Conservation (phyloP, 2,888 invertebrate species). For the Calameuta filiformis region DNA sequence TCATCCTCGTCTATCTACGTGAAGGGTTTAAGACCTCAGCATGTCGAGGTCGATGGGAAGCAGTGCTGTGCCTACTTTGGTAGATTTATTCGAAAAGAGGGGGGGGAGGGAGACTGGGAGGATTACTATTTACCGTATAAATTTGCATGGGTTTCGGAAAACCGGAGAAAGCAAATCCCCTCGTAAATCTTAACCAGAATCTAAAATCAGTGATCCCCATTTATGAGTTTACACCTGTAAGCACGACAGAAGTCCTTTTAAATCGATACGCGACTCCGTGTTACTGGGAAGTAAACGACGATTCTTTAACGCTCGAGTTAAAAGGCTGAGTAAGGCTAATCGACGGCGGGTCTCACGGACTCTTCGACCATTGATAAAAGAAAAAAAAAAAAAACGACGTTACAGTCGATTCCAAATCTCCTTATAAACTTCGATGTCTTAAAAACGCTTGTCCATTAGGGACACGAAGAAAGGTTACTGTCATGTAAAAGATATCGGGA, state of each 20-base stretch:
- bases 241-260: not conserved
- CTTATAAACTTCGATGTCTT: not conserved
- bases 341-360: not conserved
- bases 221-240: slow-evolving; percentile 47
- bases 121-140: slow-evolving; percentile 55
- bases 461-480: not conserved
- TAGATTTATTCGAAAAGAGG: slow-evolving; percentile 48
- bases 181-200: slow-evolving; percentile 49
- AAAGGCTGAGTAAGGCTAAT: not conserved
- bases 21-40: slow-evolving; percentile 35
- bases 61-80: slow-evolving; percentile 25
- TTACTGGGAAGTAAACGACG: not conserved
- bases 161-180: slow-evolving; percentile 26
- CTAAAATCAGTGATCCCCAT: slow-evolving; percentile 45
- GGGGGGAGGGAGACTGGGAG: slow-evolving; percentile 3
- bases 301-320: not conserved
- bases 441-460: not conserved
- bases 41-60: slow-evolving; percentile 27
- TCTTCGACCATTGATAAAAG: not conserved
- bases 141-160: slow-evolving; percentile 45
- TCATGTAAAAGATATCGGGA: not conserved
- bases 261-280: not conserved
- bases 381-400: not conserved
- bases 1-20: slow-evolving; percentile 21
- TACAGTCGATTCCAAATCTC: not conserved